Evolutionary conservation across 1,140 invertebrate genomes (phyloP).

Genomic region (Caenorhabditis elegans): WBcel235 BX284602.5:4940001-4940500

Average conservation of each 20-base stretch:
- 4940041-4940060: slow-evolving; percentile 45
- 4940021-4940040: slow-evolving; percentile 49
- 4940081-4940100: slow-evolving; percentile 48
- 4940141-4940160: slow-evolving; percentile 50
- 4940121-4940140: slow-evolving; percentile 48
- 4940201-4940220: slow-evolving; percentile 21
- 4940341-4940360: neutral
- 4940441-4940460: too few species aligned
- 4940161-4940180: slow-evolving; percentile 50
- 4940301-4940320: too few species aligned
- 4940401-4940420: too few species aligned
- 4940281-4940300: too few species aligned
- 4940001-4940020: slow-evolving; percentile 44
- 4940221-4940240: slow-evolving; percentile 13
- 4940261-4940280: slow-evolving; percentile 17
- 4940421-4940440: too few species aligned
- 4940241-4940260: slow-evolving; percentile 7
- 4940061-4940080: slow-evolving; percentile 44
- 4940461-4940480: too few species aligned
- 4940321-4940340: neutral
- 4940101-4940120: slow-evolving; percentile 39
- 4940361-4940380: too few species aligned
- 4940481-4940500: neutral
- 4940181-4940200: slow-evolving; percentile 45
- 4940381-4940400: too few species aligned